Evolutionary conservation across 2,888 invertebrate species (phyloP).

Genomic region (Diarsia dahlii): DNA sequence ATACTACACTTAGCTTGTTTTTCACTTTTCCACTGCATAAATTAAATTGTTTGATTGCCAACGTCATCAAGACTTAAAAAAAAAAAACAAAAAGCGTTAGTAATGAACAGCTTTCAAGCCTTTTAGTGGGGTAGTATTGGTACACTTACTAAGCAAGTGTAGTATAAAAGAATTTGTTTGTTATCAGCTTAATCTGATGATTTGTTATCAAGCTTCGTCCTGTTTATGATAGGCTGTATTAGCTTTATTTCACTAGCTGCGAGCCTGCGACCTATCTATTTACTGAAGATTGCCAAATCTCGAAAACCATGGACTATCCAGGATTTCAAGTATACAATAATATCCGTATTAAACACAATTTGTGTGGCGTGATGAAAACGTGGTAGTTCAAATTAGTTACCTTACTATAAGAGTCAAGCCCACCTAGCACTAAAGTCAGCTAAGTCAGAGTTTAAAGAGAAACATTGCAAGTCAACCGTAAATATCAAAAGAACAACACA

Average conservation of each 20-base stretch:
- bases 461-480: neutral
- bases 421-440: neutral
- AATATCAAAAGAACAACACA: neutral
- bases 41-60: too few relatives aligned
- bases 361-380: neutral
- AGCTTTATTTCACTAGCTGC: neutral
- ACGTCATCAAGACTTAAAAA: too few relatives aligned
- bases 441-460: neutral
- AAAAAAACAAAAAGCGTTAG: too few relatives aligned
- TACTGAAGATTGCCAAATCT: neutral
- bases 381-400: neutral
- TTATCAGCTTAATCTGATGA: conserved; percentile 37
- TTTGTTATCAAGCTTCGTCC: conserved; percentile 56
- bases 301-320: neutral
- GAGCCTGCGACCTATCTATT: neutral
- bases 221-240: conserved; percentile 26
- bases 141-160: too few relatives aligned
- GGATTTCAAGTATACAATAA: neutral
- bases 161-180: conserved; percentile 33
- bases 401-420: neutral
- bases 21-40: too few relatives aligned
- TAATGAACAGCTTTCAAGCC: too few relatives aligned
- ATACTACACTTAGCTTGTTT: too few relatives aligned
- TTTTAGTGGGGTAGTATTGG: too few relatives aligned
- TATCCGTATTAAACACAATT: neutral